Evolutionary conservation across 2,113 vertebrate species (phyloP).

Genomic region (Oreocharis arfaki): DNA sequence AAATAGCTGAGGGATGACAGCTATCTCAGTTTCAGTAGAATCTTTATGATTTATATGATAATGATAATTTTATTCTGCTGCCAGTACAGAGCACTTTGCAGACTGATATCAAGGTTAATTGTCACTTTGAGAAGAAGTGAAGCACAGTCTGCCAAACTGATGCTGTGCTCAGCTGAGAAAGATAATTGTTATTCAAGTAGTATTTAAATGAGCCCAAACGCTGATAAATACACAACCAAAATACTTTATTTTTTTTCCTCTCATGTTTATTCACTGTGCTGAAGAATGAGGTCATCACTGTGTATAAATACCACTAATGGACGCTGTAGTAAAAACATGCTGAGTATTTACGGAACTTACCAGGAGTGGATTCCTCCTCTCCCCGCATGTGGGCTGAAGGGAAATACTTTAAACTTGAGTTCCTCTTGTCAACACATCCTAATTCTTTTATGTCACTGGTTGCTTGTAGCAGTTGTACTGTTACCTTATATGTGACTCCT

Average conservation of each 20-base stretch:
- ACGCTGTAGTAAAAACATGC: background rate
- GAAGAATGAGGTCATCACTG: conserved; percentile 18
- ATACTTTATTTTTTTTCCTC: background rate
- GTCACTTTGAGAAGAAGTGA: conserved; percentile 48
- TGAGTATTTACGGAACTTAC: background rate
- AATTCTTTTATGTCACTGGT: background rate
- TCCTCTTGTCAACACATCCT: conserved; percentile 14
- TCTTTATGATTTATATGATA: conserved; percentile 42
- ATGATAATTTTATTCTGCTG: conserved; percentile 56
- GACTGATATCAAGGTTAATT: conserved; percentile 63
- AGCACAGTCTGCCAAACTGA: conserved; percentile 37
- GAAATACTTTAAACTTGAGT: background rate
- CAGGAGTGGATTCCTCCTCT: background rate
- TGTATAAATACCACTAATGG: conserved; percentile 17
- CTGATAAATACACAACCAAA: conserved; percentile 30
- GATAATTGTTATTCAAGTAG: conserved; percentile 33
- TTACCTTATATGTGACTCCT: background rate
- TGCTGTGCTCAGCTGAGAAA: conserved; percentile 40
- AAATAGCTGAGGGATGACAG: conserved; percentile 10
- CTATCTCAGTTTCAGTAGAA: conserved; percentile 17
- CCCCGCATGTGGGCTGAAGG: background rate
- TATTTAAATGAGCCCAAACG: conserved; percentile 39
- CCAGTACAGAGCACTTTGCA: conserved; percentile 46
- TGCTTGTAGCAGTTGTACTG: background rate
- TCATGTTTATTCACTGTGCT: background rate